A percentile compares a stretch with the other conserved stretches of the same genome.
Conservation (phyloP, 2,113 vertebrate genomes). For the Proteles cristata region DNA sequence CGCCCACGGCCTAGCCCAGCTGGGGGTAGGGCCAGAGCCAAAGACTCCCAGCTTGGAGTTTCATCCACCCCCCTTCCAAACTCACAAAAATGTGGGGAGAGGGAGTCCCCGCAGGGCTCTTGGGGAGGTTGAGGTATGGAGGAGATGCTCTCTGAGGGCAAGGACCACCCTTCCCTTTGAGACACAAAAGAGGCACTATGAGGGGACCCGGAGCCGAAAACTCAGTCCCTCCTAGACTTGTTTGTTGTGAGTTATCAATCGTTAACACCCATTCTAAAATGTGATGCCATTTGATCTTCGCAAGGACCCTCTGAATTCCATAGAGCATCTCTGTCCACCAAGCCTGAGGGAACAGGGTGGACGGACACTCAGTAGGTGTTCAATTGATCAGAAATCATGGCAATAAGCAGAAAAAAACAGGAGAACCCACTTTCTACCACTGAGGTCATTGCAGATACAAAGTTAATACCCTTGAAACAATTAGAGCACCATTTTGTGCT, state of each 20-base stretch:
- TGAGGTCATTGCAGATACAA: background rate
- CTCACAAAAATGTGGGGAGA: background rate
- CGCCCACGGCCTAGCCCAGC: background rate
- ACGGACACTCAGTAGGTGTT: background rate
- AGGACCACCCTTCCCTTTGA: background rate
- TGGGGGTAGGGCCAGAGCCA: background rate
- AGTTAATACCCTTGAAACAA: background rate
- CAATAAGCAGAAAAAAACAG: background rate
- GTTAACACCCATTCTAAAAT: background rate
- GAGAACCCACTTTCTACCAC: background rate
- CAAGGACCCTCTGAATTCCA: background rate
- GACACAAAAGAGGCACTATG: background rate
- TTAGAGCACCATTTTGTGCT: background rate
- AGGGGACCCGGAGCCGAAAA: background rate
- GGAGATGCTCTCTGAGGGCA: background rate
- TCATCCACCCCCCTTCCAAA: background rate
- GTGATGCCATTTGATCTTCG: rapidly evolving
- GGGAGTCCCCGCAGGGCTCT: background rate
- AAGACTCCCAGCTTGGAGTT: background rate
- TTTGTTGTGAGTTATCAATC: background rate
- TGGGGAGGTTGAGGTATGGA: background rate
- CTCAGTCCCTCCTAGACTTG: background rate
- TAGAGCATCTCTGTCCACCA: background rate
- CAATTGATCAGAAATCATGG: background rate
- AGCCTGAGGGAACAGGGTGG: background rate